Base-by-base conservation (phyloP, 2,113 vertebrate species). In the Oreocharis arfaki region DNA sequence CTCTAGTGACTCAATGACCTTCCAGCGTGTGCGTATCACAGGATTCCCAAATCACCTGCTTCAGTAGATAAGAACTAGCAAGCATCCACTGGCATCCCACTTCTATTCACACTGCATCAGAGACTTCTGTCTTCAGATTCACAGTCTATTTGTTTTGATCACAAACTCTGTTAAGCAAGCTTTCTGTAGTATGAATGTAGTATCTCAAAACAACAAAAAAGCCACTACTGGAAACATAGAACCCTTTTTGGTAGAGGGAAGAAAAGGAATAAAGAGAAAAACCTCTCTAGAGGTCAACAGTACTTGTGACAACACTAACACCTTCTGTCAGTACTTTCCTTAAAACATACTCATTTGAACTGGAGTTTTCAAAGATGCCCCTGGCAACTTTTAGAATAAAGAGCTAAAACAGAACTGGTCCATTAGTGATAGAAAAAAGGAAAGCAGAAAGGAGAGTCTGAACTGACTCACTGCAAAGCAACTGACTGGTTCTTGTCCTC, bases 171-270 rank as follows among this genome's bases (percentile, higher is more conserved):
- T 46, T 87, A 47, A 65, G 57, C 15, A 82, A 91, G 53, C 33
- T 69, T 79, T 79, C 70, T 33, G 17, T 33, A 61, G 11, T 7
- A 49, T 12, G 37, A 39, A 82, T 22, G 16, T 7, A 59, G 49
- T 27, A 53, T 24, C 57, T 61, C 73, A 69, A 91, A 87, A 82
- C 69, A 84, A 73, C 10, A 39, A 30, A 65, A 56, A 57, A 46
- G 3, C 7, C 11, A 20, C 41, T 73, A 49, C 64, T 42, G 33
- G 67, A 90, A 93, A 87, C 9, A 68, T 0, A 64, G 33, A 87
- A 87, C 5, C 4, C 14, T 44, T 33, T 75, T 1, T 22, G 6
- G 7, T 24, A 30, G 5, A 3, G 3, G 2, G 8, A 7, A 46
- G 41, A 52, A n/a, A 35, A 28, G n/a, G n/a, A 46, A 68, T 8